Evolutionary conservation across 2,888 invertebrate species (phyloP).

Genomic region (Limnephilus auricula): DNA sequence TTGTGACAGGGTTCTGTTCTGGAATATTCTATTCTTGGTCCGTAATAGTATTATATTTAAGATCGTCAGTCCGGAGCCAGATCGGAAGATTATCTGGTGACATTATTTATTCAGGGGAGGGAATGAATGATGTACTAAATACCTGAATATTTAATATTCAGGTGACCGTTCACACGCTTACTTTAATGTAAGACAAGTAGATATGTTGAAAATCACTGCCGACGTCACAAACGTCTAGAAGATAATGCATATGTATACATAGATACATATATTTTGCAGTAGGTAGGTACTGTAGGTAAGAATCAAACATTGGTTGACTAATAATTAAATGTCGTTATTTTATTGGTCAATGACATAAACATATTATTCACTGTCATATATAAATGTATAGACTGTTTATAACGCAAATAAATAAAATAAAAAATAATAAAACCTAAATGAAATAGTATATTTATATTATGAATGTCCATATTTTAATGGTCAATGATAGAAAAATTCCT

Average conservation of each 20-base stretch:
- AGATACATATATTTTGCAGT: neutral
- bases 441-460: no score
- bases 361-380: no score
- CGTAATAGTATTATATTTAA: neutral
- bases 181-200: neutral
- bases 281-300: neutral
- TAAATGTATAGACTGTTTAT: no score
- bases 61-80: slow-evolving; percentile 1
- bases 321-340: no score
- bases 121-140: slow-evolving; percentile 10
- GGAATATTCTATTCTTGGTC: slow-evolving; percentile 5
- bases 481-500: no score
- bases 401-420: no score
- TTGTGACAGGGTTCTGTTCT: slow-evolving; percentile 27
- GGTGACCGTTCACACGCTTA: neutral
- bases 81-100: slow-evolving; percentile 28
- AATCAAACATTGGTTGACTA: no score
- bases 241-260: neutral
- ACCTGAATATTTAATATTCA: neutral
- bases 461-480: no score
- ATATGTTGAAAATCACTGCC: neutral
- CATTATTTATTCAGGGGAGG: neutral
- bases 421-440: no score
- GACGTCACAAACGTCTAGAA: neutral
- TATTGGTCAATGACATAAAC: no score